Evolutionary conservation across 2,888 invertebrate genomes (phyloP), one percentile per base, ranked within the genome.

Genomic region (Tetragnatha montana): DNA sequence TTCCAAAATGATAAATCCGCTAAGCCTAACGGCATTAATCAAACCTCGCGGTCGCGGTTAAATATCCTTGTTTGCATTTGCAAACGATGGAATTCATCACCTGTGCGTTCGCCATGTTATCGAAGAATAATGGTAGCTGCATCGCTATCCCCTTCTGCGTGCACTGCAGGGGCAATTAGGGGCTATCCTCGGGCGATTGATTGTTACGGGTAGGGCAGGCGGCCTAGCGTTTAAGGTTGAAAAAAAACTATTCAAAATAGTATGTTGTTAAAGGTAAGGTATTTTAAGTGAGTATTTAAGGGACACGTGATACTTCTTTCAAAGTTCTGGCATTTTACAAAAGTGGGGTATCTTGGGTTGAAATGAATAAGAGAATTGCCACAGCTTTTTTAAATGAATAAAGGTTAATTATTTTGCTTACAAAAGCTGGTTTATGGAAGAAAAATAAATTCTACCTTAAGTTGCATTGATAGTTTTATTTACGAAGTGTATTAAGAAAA

Each of bases 131-230:
- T 79, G 50, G 22, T 51, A 51, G 22, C 22, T 49, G 17, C 78
- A 78, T 78, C 22, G 21, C 21, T 22, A 17, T 60, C 8, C 50
- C 49, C 3, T 21, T 17, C 12, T 68, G 21, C 22, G 12, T 79
- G 68, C 17, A 8, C n/a, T 50, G 35, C 79, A 79, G 8, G 2
- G 60, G 79, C 79, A 68, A 79, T 79, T 79, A 79, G 22, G 2
- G 60, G 79, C 21, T 21, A n/a, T 79, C 79, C 60, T 50, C 60
- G 50, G 22, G 60, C 60, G 60, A 68, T 49, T 35, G 51, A 79
- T 79, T 60, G 49, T 35, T 35, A 2, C 35, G 12, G 79, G 49
- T 60, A 60, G 51, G 50, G 50, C n/a, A 78, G 51, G 60, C 12
- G 19, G 7, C 12, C 60, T 4, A 17, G 60, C 6, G 12, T 17